A percentile compares a stretch with the other conserved stretches of the same genome.
These are phyloP conservation scores for Hemiscyllium ocellatum DNA, from an alignment of 2,113 vertebrate species.

Conservation along the genomic window DNA sequence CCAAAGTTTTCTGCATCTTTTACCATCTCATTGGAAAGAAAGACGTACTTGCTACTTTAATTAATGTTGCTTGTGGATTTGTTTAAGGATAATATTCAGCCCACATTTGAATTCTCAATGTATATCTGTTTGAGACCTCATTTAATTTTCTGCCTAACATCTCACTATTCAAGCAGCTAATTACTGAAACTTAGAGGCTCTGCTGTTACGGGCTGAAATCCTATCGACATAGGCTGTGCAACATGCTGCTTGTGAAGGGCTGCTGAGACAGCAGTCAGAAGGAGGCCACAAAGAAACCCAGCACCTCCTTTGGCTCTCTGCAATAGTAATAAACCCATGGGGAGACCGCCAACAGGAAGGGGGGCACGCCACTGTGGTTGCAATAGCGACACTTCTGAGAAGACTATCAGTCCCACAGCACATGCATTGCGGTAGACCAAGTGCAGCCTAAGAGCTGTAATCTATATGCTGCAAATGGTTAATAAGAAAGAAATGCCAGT, in stretches of 20 bases:
- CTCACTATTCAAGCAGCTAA: conserved; percentile 29
- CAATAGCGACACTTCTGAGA: neutral
- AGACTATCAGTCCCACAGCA: neutral
- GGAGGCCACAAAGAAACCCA: conserved; percentile 33
- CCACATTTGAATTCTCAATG: neutral
- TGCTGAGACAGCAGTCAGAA: conserved; percentile 28
- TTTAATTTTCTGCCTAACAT: conserved; percentile 25
- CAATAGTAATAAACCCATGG: neutral
- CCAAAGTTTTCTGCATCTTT: neutral
- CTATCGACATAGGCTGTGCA: neutral
- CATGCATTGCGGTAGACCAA: neutral
- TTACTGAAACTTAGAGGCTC: neutral
- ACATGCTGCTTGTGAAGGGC: neutral
- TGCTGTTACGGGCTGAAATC: conserved; percentile 26
- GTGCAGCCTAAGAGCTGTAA: neutral
- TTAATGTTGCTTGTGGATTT: neutral
- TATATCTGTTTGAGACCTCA: conserved; percentile 1
- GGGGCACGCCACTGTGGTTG: neutral
- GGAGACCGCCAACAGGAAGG: conserved; percentile 11
- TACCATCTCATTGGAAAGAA: neutral
- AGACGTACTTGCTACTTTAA: neutral
- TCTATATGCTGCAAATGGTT: neutral
- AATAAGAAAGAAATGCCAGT: neutral
- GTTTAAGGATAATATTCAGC: neutral
- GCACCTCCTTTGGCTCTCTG: neutral